Conservation (phyloP, 2,113 vertebrate genomes). For the Vireo altiloquus region DNA sequence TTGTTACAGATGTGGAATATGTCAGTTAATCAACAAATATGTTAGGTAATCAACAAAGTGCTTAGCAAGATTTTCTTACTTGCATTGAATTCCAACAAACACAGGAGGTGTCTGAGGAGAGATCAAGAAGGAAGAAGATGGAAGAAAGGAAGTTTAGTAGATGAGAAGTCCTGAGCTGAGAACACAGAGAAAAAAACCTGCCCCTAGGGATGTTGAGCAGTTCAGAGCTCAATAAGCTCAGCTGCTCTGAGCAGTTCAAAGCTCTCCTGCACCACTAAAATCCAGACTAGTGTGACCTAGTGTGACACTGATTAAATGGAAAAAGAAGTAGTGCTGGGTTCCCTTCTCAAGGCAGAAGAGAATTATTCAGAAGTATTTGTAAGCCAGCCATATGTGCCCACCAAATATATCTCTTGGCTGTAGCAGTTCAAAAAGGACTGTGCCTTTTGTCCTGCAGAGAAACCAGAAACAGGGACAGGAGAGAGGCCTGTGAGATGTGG, state of each 20-base stretch:
- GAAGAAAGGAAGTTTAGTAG: background rate
- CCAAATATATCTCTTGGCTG: background rate
- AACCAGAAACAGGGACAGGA: background rate
- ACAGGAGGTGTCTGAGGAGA: background rate
- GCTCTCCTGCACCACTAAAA: background rate
- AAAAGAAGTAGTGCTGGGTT: background rate
- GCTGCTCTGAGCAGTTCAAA: background rate
- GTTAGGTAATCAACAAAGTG: background rate
- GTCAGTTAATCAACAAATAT: too few species aligned
- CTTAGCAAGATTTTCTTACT: background rate
- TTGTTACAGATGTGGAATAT: background rate
- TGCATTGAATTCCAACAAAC: background rate
- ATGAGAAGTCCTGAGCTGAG: background rate
- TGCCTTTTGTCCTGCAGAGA: background rate
- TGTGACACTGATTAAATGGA: background rate
- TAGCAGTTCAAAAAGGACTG: background rate
- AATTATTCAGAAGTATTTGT: background rate
- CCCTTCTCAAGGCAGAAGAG: background rate
- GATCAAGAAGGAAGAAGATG: background rate
- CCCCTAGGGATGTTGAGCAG: background rate
- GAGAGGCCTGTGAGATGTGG: background rate
- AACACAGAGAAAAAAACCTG: background rate
- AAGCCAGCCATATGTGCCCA: background rate
- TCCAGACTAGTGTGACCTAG: background rate
- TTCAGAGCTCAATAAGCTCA: too few species aligned